Base-by-base conservation (phyloP, 2,797 vertebrate genomes). In the Crenuchus spilurus region DNA sequence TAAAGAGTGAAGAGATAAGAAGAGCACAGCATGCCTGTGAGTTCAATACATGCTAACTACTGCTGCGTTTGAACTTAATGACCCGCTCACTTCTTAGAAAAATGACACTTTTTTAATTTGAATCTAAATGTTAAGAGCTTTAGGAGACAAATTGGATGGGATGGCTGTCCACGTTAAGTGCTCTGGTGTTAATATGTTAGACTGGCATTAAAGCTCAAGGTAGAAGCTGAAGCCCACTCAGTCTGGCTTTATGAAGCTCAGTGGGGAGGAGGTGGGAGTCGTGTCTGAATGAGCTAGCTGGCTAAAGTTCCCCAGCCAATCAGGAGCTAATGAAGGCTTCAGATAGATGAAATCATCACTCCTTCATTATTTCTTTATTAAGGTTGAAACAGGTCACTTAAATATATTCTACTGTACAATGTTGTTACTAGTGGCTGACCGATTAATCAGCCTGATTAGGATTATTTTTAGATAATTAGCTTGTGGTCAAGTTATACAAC, bases 191-290 rank as follows among this genome's bases (percentile, higher is more conserved):
- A 74, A 70, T 30, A 20, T 57, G 35, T 26, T 39, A 63, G 41
- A 30, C 55, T 61, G 49, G 14, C 33, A 68, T 75, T 69, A 72
- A 49, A 44, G 62, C 58, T 54, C n/a, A n/a, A 16, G 9, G 18
- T 42, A 55, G 58, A 71, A 42, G 35, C 37, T 24, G 28, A 62
- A 70, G 71, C 70, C 65, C 69, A 33, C 63, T 69, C 42, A 18
- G 57, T 42, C 10, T 70, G 64, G 61, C 64, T 60, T 72, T 72
- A 72, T 72, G 72, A 82, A 65, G 37, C 26, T 39, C 42, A 41
- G 57, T 33, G 14, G 49, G n/a, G 41, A 20, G 48, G 26, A 61
- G 39, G 69, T 54, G 46, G 22, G 75, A 58, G 51, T 14, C 26
- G 20, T 62, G 49, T 66, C 62, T 73, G n/a, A n/a, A 41, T 65